phyloP scores from a whole-genome alignment of 2,113 vertebrate genomes.

The Epinephelus cyanopodus region DNA sequence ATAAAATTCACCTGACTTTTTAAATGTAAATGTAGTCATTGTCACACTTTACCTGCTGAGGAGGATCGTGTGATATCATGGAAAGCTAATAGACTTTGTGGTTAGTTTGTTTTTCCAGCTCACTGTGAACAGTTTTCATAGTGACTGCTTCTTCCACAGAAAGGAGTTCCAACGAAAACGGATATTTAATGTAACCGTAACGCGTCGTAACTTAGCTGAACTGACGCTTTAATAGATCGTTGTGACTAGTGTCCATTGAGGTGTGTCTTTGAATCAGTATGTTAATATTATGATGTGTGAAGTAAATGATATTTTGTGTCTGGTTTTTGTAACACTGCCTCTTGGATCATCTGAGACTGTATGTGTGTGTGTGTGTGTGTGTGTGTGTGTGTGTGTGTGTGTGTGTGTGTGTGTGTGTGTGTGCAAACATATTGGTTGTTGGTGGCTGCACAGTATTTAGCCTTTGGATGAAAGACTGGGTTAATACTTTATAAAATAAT shows the following conservation, averaged over 20 bases:
- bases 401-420: conserved; percentile 17
- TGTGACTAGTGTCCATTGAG: conserved; percentile 6
- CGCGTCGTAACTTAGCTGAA: background rate
- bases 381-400: conserved; percentile 26
- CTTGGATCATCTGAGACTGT: conserved; percentile 10
- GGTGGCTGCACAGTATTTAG: conserved; percentile 29
- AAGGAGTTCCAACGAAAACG: background rate
- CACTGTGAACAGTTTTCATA: background rate
- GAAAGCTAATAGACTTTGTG: background rate
- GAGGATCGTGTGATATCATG: background rate
- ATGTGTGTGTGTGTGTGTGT: conserved; percentile 27
- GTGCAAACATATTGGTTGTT: conserved; percentile 12
- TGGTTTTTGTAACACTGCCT: conserved; percentile 50
- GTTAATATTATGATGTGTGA: conserved; percentile 53
- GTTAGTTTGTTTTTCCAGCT: background rate
- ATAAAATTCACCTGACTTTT: too few species aligned
- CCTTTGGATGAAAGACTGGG: conserved; percentile 36
- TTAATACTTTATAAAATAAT: conserved; percentile 66
- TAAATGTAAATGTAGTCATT: too few species aligned
- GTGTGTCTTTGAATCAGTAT: conserved; percentile 1
- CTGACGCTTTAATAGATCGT: background rate
- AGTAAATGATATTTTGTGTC: conserved; percentile 36
- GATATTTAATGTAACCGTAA: too few species aligned
- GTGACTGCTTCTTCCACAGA: background rate
- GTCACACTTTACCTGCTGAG: background rate